phyloP scores from a whole-genome alignment of 2,113 vertebrate species.

The Bambusicola thoracicus region DNA sequence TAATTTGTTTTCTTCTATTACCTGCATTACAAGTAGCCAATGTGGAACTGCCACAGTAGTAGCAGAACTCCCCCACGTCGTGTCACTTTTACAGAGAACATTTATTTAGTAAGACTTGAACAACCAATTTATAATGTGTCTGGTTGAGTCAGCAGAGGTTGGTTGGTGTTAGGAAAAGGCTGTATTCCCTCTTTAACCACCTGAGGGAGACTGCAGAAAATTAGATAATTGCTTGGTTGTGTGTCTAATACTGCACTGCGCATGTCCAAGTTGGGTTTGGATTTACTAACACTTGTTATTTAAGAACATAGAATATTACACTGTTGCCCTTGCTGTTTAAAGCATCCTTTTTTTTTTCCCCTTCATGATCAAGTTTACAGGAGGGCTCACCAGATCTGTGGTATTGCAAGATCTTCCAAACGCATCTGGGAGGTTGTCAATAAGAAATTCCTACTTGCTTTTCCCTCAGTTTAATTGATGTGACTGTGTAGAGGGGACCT shows the following conservation, averaged over 20 bases:
- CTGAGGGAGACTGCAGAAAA: slow-evolving; percentile 17
- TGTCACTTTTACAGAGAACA: neutral
- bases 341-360: neutral
- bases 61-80: neutral
- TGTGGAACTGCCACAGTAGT: neutral
- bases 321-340: neutral
- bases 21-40: neutral
- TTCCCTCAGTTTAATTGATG: neutral
- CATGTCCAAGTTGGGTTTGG: neutral
- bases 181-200: neutral
- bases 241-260: neutral
- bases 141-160: neutral
- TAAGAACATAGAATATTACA: neutral
- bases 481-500: neutral
- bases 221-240: neutral
- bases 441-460: neutral
- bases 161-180: neutral
- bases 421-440: neutral
- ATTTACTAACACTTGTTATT: neutral
- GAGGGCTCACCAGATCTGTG: neutral
- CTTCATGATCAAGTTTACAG: neutral
- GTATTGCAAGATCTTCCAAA: neutral
- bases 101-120: neutral
- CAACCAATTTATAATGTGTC: neutral
- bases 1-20: neutral